These are phyloP conservation scores for Drosophila atroscutellata DNA, from an alignment of 2,888 invertebrate species.

Conservation along the genomic window DNA sequence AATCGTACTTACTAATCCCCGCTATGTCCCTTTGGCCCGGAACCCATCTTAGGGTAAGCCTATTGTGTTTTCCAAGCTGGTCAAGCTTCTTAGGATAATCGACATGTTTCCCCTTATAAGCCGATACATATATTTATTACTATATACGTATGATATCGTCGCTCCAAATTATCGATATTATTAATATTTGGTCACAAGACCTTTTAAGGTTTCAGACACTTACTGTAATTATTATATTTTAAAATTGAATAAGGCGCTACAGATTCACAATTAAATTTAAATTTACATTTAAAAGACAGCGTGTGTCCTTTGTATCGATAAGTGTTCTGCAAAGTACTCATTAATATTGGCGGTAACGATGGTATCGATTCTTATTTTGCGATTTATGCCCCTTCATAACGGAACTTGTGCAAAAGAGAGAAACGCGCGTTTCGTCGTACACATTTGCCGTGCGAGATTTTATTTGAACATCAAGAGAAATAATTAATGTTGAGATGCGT, in stretches of 20 bases:
- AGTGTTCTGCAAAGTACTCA: background rate
- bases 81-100: background rate
- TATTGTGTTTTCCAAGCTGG: too few species aligned
- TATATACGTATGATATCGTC: background rate
- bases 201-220: background rate
- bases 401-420: constrained; percentile 17
- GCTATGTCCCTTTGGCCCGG: too few species aligned
- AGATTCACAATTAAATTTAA: background rate
- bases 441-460: background rate
- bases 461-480: background rate
- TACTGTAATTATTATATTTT: background rate
- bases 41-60: too few species aligned
- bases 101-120: background rate
- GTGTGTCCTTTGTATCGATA: constrained; percentile 8
- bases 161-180: background rate
- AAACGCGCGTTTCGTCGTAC: background rate
- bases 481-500: background rate
- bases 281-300: background rate
- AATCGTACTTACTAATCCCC: too few species aligned
- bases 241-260: background rate
- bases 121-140: background rate
- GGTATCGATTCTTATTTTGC: background rate
- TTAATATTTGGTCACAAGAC: too few species aligned
- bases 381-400: constrained; percentile 19
- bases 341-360: background rate